Base-by-base conservation (phyloP, 2,113 vertebrate species). In the Gobius niger region DNA sequence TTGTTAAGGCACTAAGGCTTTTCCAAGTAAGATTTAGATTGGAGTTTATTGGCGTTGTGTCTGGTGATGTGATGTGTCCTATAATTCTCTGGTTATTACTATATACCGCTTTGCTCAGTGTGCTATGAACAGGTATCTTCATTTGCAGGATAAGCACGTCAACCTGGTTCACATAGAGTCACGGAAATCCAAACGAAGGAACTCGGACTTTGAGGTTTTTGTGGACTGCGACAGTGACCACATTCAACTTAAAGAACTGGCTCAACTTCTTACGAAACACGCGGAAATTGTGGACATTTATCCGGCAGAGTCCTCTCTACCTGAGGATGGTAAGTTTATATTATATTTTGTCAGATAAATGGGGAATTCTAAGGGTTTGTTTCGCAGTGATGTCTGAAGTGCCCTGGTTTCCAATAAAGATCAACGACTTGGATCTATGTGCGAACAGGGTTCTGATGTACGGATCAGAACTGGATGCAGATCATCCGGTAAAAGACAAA, bases 321-420 rank as follows among this genome's bases (percentile, higher is more conserved):
- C 87, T 42, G 91, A 89, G 47, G 90, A 92, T 1, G 93, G 94
- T 94, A 89, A 47, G 72, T 64, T 14, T 9, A 6, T 59, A 13
- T 1, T 3, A 12, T 54, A 44, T 44, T 15, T 9, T 54, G 51
- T 7, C 19, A 18, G n/a, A n/a, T 34, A 15, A 14, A 41, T 16
- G 9, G 34, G 44, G n/a, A 11, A 44, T 7, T 63, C 40, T 52
- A 2, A 71, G 24, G 40, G 16, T 19, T 19, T 63, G 7, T 47
- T 63, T 16, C 56, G 7, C 75, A 75, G 72, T 53, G 12, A 13
- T 65, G 90, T 93, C 93, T 59, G 90, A 71, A 14, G 68, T 94
- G 47, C 95, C 95, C 62, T 98, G 96, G 96, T 98, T 98, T 86
- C 96, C 96, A 0, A 95, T 92, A 88, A 97, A 95, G 92, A 94